Base-by-base conservation (phyloP, 2,113 vertebrate species). In the Chlamydotis undulata region DNA sequence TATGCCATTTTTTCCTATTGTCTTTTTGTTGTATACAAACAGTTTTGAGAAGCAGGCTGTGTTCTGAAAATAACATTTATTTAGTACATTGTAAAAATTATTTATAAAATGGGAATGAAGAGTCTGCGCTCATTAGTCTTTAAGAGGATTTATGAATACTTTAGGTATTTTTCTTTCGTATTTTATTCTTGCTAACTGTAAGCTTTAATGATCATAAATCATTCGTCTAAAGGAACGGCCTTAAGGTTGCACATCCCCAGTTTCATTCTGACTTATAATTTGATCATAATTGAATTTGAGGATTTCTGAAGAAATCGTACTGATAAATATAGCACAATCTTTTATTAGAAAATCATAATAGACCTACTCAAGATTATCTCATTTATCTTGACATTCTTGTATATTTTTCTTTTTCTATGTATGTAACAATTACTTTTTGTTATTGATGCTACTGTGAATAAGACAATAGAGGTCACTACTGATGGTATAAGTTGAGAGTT, bases 391-490 rank as follows among this genome's bases (percentile, higher is more conserved):
- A 79, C 11, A 11, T 63, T 65, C 47, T 80, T 65, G 35, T 83
- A 75, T 26, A 3, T 83, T 87, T 91, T 47, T 70, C 18, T 83
- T n/a, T 52, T 52, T 26, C 24, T 49, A 33, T 53, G 6, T 61
- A 50, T 50, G 29, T 21, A 56, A 41, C 23, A 61, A 52, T 45
- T 82, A 23, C 45, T n/a, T 94, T 93, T 63, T 67, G 21, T 52
- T 83, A 15, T 31, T 79, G 57, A 57, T 79, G 47, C 4, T 78
- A 26, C 21, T 92, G 65, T 78, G 77, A 73, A n/a, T 75, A 70
- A 69, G 49, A 94, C 53, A 90, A 81, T 24, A 92, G 76, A 96
- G 59, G 89, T 89, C 70, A 73, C 31, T 64, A 67, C 26, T 90
- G 45, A 45, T 70, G 71, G 37, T 63, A 25, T 56, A 43, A 89